Conservation (phyloP, 1,140 invertebrate genomes). For the Choristoneura fumiferana region DNA sequence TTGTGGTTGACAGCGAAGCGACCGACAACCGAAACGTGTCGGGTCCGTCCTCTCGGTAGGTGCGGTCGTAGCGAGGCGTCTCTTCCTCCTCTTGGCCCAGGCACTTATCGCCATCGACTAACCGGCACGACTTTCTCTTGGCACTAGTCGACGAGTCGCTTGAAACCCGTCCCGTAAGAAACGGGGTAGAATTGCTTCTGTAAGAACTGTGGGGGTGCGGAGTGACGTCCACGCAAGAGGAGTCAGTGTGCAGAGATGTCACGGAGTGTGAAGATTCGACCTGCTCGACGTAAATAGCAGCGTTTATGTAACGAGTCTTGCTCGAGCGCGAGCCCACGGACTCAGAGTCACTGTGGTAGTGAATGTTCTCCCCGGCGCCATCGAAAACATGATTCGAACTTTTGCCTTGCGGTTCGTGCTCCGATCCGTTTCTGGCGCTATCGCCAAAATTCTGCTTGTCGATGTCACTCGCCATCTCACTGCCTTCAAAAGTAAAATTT, state of each 20-base stretch:
- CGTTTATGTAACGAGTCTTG: constrained; percentile 69
- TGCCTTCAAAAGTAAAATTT: constrained; percentile 38
- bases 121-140: constrained; percentile 61
- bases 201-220: constrained; percentile 65
- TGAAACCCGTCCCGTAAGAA: constrained; percentile 57
- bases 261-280: constrained; percentile 59
- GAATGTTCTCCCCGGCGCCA: constrained; percentile 63
- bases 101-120: constrained; percentile 26
- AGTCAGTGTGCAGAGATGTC: constrained; percentile 56
- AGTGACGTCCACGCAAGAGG: constrained; percentile 52
- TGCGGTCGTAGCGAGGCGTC: constrained; percentile 50
- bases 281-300: constrained; percentile 64
- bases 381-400: constrained; percentile 65
- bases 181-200: constrained; percentile 67
- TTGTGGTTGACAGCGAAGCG: constrained; percentile 62
- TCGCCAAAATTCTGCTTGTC: constrained; percentile 60
- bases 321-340: constrained; percentile 56
- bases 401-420: constrained; percentile 38
- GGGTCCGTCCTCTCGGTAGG: constrained; percentile 58
- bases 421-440: constrained; percentile 48
- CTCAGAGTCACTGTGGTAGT: constrained; percentile 67
- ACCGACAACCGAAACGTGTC: constrained; percentile 71
- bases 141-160: constrained; percentile 54
- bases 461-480: constrained; percentile 54
- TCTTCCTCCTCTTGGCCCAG: constrained; percentile 41